Evolutionary conservation across 2,797 vertebrate species (phyloP).

Genomic region (Schizopygopsis pylzovi): DNA sequence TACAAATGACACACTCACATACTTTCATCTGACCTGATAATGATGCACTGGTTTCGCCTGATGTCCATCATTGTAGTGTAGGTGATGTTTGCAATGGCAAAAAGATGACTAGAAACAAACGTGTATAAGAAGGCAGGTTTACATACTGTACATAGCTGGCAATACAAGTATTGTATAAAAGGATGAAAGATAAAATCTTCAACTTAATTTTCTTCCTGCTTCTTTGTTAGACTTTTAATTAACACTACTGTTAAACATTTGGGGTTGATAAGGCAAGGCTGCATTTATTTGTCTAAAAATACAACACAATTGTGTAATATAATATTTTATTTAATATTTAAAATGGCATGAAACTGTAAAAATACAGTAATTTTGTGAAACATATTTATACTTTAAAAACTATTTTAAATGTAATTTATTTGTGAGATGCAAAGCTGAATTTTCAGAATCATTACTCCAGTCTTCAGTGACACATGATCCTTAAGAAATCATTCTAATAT

Average conservation of each 20-base stretch:
- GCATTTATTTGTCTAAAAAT: neutral
- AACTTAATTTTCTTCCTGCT: neutral
- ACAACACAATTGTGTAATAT: neutral
- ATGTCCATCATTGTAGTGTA: slow-evolving; percentile 96
- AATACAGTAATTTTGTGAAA: neutral
- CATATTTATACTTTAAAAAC: neutral
- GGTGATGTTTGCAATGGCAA: slow-evolving; percentile 92
- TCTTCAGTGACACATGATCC: neutral
- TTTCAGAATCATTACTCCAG: neutral
- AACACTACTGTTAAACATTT: neutral
- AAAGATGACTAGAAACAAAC: slow-evolving; percentile 87
- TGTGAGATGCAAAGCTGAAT: neutral
- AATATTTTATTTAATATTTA: too few species aligned
- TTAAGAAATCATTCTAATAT: neutral
- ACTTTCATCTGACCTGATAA: slow-evolving; percentile 87
- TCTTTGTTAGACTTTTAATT: neutral
- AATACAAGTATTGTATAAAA: neutral
- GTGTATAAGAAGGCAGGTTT: neutral
- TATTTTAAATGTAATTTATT: neutral
- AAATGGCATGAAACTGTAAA: neutral
- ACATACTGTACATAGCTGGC: neutral
- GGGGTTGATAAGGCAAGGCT: neutral
- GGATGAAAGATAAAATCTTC: neutral
- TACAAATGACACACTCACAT: neutral
- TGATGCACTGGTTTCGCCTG: slow-evolving; percentile 97